phyloP scores from a whole-genome alignment of 2,113 vertebrate genomes.

The Protobothrops flavoviridis region DNA sequence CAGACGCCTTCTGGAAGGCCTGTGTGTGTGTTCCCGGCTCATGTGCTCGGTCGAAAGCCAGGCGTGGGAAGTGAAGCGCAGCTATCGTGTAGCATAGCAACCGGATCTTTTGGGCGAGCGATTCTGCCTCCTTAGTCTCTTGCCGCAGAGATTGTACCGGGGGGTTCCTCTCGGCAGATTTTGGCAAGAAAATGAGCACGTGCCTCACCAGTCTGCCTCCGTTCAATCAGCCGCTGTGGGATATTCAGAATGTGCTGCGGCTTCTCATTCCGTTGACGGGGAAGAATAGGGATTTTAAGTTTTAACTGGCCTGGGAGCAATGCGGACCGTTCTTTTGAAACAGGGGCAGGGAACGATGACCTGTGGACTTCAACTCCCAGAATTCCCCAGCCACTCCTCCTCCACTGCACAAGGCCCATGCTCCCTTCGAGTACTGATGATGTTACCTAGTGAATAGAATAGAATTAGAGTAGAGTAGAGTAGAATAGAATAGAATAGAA shows the following conservation, averaged over 20 bases:
- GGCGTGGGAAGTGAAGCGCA: background rate
- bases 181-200: background rate
- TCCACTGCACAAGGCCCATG: too few relatives aligned
- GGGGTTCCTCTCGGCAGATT: background rate
- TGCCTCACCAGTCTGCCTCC: background rate
- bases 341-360: too few relatives aligned
- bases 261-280: background rate
- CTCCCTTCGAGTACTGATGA: too few relatives aligned
- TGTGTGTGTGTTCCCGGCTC: background rate
- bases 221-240: background rate
- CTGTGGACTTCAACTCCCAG: background rate
- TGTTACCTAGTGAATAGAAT: too few relatives aligned
- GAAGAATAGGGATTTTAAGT: background rate
- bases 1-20: background rate
- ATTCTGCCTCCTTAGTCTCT: background rate
- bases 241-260: too few relatives aligned
- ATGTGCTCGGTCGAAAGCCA: background rate
- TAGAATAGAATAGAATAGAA: too few relatives aligned
- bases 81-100: conserved; percentile 5
- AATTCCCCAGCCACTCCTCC: background rate
- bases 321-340: background rate
- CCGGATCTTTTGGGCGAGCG: background rate
- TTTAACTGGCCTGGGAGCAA: background rate
- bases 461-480: too few relatives aligned
- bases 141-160: background rate